Conservation (phyloP, 2,797 vertebrate species). For the Sebastiscus tertius region DNA sequence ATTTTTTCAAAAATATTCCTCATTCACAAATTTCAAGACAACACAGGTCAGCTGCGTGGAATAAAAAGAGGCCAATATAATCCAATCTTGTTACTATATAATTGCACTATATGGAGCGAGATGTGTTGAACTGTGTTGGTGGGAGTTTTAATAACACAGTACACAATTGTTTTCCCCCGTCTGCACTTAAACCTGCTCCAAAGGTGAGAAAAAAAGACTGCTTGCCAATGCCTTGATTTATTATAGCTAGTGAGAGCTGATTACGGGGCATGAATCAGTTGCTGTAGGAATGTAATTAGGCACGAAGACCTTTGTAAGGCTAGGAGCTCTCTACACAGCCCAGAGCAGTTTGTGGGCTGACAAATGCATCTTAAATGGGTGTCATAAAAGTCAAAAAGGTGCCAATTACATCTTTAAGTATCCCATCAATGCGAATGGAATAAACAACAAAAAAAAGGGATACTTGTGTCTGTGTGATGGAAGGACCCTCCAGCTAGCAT, state of each 20-base stretch:
- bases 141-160: conserved; percentile 73
- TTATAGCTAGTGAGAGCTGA: conserved; percentile 77
- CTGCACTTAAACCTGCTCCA: conserved; percentile 74
- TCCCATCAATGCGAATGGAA: conserved; percentile 80
- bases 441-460: conserved; percentile 69
- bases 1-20: background rate
- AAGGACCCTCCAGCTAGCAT: conserved; percentile 35
- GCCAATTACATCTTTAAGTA: conserved; percentile 88
- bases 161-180: conserved; percentile 73
- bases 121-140: conserved; percentile 61
- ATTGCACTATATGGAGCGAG: conserved; percentile 62
- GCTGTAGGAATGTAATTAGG: conserved; percentile 85
- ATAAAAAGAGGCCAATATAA: conserved; percentile 48
- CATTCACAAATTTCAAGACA: conserved; percentile 8
- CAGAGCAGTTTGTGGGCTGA: conserved; percentile 84
- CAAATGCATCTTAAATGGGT: conserved; percentile 87
- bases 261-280: conserved; percentile 85
- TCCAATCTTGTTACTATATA: conserved; percentile 72
- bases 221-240: conserved; percentile 86
- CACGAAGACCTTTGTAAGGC: conserved; percentile 76
- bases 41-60: conserved; percentile 20
- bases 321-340: conserved; percentile 73
- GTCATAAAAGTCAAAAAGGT: conserved; percentile 90
- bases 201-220: conserved; percentile 73
- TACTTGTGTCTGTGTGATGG: conserved; percentile 43